These are phyloP conservation scores for Macrosiphum euphorbiae DNA, from an alignment of 2,888 invertebrate genomes.

Conservation along the genomic window DNA sequence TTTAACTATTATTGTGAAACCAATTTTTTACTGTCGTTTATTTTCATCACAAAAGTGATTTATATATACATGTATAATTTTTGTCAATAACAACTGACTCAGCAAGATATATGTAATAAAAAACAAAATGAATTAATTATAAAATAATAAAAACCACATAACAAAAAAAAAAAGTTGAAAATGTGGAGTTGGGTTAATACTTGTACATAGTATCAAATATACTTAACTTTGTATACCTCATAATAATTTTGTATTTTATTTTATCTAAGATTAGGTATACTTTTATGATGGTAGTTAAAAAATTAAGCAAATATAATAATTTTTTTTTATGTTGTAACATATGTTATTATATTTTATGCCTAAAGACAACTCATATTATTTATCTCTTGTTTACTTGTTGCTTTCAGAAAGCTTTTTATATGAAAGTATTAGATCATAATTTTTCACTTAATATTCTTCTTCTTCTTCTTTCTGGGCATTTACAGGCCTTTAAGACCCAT, in stretches of 20 bases:
- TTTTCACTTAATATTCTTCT: constrained; percentile 25
- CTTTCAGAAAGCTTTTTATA: constrained; percentile 13
- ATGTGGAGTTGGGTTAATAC: constrained; percentile 52
- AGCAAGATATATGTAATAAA: not conserved
- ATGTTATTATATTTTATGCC: constrained; percentile 34
- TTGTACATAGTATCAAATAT: constrained; percentile 26
- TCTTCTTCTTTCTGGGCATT: too few species aligned
- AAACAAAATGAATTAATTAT: constrained; percentile 1
- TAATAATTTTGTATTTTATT: constrained; percentile 28
- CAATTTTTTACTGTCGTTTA: not conserved
- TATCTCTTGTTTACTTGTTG: not conserved
- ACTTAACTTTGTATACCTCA: constrained; percentile 33
- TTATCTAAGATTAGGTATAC: not conserved
- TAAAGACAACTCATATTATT: not conserved
- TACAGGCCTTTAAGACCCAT: too few species aligned
- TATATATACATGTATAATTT: not conserved
- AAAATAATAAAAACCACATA: not conserved
- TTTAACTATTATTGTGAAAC: not conserved
- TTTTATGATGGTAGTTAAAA: not conserved
- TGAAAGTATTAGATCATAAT: not conserved
- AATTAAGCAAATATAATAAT: constrained; percentile 29
- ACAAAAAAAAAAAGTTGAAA: constrained; percentile 11
- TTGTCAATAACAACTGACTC: not conserved
- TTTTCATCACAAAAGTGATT: not conserved
- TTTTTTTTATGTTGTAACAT: constrained; percentile 44